These are phyloP conservation scores for Sander vitreus DNA, from an alignment of 2,113 vertebrate species.

Conservation along the genomic window DNA sequence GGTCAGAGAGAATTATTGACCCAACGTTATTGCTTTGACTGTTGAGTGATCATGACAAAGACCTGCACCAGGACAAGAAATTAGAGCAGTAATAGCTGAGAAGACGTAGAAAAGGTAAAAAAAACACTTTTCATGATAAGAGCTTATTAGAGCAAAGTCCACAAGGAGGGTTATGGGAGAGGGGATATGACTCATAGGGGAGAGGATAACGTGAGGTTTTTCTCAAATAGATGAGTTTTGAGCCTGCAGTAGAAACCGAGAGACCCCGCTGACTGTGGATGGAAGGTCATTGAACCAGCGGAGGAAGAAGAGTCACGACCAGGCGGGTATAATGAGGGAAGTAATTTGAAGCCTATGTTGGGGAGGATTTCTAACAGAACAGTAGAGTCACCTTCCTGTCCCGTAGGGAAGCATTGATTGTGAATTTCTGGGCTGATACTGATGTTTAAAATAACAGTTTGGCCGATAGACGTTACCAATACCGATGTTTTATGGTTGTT, in stretches of 20 bases:
- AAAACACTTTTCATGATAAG: conserved; percentile 3
- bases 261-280: not conserved
- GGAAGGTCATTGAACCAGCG: not conserved
- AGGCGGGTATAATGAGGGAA: conserved; percentile 19
- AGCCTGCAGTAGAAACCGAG: not conserved
- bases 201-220: conserved; percentile 23
- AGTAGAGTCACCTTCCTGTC: not conserved
- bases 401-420: no score
- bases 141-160: conserved; percentile 16
- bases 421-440: no score
- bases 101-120: not conserved
- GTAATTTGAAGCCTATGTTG: not conserved
- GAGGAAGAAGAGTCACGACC: conserved; percentile 6
- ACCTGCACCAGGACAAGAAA: not conserved
- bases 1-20: not conserved
- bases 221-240: conserved; percentile 23
- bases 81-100: not conserved
- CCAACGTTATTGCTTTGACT: conserved; percentile 33
- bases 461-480: no score
- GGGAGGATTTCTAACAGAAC: not conserved
- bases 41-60: conserved; percentile 3
- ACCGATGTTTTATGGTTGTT: no score
- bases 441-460: no score
- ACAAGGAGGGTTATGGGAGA: not conserved
- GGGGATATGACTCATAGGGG: conserved; percentile 15